Evolutionary conservation across 2,113 vertebrate genomes (phyloP).

Genomic region (Heloderma charlesbogerti): DNA sequence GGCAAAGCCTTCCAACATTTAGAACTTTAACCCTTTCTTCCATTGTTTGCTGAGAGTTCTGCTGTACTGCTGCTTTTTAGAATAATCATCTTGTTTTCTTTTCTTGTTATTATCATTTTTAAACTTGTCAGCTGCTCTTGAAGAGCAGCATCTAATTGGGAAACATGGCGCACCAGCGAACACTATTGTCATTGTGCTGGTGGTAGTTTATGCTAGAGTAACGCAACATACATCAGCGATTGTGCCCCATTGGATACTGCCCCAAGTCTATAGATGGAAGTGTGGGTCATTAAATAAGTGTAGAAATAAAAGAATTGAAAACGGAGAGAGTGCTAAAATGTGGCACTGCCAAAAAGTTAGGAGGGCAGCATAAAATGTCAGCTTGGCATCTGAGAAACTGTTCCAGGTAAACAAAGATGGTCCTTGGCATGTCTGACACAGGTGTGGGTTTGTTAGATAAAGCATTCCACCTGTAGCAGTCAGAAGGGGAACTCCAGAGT

Average conservation of each 20-base stretch:
- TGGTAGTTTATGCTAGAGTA: too few relatives aligned
- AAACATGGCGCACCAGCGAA: too few relatives aligned
- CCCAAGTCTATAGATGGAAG: not conserved
- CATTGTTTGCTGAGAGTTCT: not conserved
- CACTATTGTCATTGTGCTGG: too few relatives aligned
- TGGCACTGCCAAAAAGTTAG: not conserved
- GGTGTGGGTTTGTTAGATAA: conserved; percentile 70
- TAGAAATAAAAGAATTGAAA: not conserved
- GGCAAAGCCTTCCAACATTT: not conserved
- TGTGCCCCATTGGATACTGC: too few relatives aligned
- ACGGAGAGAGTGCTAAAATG: not conserved
- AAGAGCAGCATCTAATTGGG: too few relatives aligned
- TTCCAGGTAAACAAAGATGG: conserved; percentile 54
- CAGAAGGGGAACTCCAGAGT: conserved; percentile 70
- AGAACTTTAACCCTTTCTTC: not conserved
- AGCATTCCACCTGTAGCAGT: conserved; percentile 73
- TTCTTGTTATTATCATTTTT: not conserved
- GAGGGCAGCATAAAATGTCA: conserved; percentile 14
- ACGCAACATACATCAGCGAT: too few relatives aligned
- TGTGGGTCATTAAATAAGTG: not conserved
- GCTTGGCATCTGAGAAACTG: conserved; percentile 35
- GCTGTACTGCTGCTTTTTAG: not conserved
- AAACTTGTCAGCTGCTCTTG: not conserved
- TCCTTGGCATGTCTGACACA: conserved; percentile 48
- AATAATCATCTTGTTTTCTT: not conserved